Evolutionary conservation across 2,797 vertebrate genomes (phyloP).

Genomic region (Tinamus major): DNA sequence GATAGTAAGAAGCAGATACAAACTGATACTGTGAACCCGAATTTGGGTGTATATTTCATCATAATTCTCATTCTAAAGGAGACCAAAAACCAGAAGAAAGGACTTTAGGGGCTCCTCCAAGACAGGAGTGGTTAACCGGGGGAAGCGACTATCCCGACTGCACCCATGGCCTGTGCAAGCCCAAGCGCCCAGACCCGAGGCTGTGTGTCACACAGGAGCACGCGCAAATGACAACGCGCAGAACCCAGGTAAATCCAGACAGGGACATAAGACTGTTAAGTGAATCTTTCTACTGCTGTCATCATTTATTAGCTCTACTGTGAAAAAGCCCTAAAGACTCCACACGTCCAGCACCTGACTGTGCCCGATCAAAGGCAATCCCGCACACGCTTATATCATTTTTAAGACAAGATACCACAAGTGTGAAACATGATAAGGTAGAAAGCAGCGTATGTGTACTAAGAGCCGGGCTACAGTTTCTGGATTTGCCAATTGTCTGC

Average conservation of each 20-base stretch:
- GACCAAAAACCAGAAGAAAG: not conserved
- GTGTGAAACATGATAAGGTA: not conserved
- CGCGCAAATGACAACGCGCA: not conserved
- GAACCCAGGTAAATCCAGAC: not conserved
- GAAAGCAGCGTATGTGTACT: not conserved
- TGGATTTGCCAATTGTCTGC: not conserved
- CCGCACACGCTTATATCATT: not conserved
- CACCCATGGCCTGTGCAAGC: rapidly evolving
- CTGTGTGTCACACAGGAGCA: not conserved
- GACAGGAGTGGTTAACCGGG: not conserved
- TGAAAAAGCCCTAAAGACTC: not conserved
- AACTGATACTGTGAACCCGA: not conserved
- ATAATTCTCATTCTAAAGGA: not conserved
- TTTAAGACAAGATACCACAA: not conserved
- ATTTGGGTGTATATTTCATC: not conserved
- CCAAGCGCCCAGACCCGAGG: not conserved
- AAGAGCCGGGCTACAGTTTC: not conserved
- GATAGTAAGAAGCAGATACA: slow-evolving; percentile 45
- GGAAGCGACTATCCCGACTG: not conserved
- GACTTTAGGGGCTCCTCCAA: not conserved
- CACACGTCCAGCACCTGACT: not conserved
- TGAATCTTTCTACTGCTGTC: not conserved
- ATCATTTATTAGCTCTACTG: not conserved
- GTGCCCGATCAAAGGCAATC: not conserved
- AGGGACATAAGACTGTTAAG: not conserved